Evolutionary conservation across 2,113 vertebrate genomes (phyloP), one percentile per base, ranked within the genome.

Genomic region (Hemiscyllium ocellatum): DNA sequence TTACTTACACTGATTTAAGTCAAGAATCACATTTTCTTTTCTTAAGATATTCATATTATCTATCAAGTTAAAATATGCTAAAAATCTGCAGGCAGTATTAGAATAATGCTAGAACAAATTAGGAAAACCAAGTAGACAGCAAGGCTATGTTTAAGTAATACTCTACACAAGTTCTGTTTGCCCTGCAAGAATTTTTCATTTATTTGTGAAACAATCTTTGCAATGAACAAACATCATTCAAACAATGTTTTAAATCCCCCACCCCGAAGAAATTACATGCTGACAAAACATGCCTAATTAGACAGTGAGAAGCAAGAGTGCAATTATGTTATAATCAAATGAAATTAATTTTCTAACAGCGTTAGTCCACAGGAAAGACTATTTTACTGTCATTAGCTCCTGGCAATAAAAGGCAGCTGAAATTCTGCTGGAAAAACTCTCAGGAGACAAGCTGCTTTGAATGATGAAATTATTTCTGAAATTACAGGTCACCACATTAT

Each of bases 251-350:
- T 96, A 97, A 97, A 97, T 37, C n/a, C 96, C 97, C 97, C 96
- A 68, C 52, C n/a, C 86, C 97, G 33, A 66, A 93, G 97, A 97
- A 97, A 98, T 97, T 96, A 97, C 97, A 97, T 98, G 97, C 98
- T 99, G 97, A 98, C 98, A 99, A 98, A 98, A 98, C 98, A 98
- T 97, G 98, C 98, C 98, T 99, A 99, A 99, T 99, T 99, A 99
- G 98, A 98, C 97, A 97, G 98, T 98, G 98, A 99, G 98, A 99
- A 98, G 98, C 97, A 97, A 98, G 97, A 97, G 98, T 98, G 98
- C 98, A 98, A 99, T 99, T 98, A 98, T 98, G 98, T 98, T 99
- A 99, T 99, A 99, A 99, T 99, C 99, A 99, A 98, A 99, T 99
- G 98, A 99, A 99, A 99, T 99, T 99, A 99, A 99, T 99, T 99